Evolutionary conservation across 1,140 invertebrate species (phyloP).

Genomic region (Bombus terrestris): DNA sequence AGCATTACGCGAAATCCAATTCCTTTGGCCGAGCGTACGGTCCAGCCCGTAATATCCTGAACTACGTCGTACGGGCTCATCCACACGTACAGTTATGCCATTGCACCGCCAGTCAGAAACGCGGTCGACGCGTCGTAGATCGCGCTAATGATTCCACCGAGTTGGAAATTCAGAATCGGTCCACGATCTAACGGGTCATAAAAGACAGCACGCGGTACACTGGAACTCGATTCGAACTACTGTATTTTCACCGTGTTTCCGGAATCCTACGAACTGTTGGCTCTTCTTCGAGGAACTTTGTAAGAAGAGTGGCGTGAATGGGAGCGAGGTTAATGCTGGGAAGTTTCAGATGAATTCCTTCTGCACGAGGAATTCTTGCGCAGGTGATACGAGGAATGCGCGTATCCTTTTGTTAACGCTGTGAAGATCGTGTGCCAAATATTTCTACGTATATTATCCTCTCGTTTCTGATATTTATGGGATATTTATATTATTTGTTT

Average conservation of each 20-base stretch:
- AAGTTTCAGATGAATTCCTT: constrained; percentile 14
- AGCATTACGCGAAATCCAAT: constrained; percentile 71
- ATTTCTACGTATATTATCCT: no score
- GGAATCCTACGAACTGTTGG: not conserved
- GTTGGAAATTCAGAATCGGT: constrained; percentile 27
- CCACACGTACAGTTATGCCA: constrained; percentile 6
- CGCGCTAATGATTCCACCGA: constrained; percentile 31
- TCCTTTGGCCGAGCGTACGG: constrained; percentile 63
- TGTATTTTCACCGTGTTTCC: not conserved
- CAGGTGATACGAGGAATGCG: not conserved
- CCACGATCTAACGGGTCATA: not conserved
- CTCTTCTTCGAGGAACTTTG: not conserved
- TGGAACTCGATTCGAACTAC: not conserved
- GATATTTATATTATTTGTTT: no score
- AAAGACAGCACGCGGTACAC: not conserved
- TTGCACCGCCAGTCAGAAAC: constrained; percentile 29
- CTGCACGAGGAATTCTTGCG: not conserved
- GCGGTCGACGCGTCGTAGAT: constrained; percentile 22
- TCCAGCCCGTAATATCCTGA: constrained; percentile 61
- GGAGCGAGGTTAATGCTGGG: not conserved
- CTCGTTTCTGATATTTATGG: no score
- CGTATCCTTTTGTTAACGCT: not conserved
- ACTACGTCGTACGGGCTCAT: constrained; percentile 44
- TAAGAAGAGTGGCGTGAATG: not conserved
- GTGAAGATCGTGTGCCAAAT: no score